Conservation (phyloP, 1,140 invertebrate species). For the Patella vulgata region DNA sequence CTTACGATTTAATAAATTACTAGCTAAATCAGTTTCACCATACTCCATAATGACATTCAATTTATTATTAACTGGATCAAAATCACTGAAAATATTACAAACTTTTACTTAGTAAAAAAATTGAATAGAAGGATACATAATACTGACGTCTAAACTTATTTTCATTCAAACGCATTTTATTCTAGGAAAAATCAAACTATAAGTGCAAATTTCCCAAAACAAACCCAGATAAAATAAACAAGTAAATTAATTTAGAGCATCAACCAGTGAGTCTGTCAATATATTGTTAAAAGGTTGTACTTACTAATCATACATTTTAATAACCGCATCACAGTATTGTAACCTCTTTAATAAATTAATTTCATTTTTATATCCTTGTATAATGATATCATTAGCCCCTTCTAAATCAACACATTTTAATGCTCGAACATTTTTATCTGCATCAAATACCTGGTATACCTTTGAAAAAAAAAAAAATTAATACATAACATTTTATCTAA, state of each 20-base stretch:
- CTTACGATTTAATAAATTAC: constrained; percentile 73
- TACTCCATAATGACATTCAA: constrained; percentile 92
- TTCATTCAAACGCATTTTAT: neutral
- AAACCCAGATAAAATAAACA: too few species aligned
- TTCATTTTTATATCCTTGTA: constrained; percentile 89
- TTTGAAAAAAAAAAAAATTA: constrained; percentile 26
- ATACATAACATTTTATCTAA: neutral
- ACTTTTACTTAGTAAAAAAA: constrained; percentile 6
- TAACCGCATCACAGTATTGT: constrained; percentile 82
- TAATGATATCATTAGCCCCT: constrained; percentile 72
- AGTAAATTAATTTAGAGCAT: too few species aligned
- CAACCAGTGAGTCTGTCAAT: too few species aligned
- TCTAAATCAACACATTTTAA: constrained; percentile 70
- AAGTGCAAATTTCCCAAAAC: too few species aligned
- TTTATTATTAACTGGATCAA: constrained; percentile 61
- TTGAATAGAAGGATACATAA: neutral
- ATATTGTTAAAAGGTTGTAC: too few species aligned
- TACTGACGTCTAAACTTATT: neutral
- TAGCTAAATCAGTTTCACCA: constrained; percentile 88
- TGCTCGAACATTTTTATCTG: constrained; percentile 64
- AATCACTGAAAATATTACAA: constrained; percentile 67
- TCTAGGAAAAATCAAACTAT: too few species aligned
- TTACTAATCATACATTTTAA: constrained; percentile 90
- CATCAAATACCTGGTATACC: constrained; percentile 68
- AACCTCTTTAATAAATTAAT: constrained; percentile 85